These are phyloP conservation scores for Lissonota sp. DNA, from an alignment of 2,888 invertebrate genomes.

Conservation along the genomic window DNA sequence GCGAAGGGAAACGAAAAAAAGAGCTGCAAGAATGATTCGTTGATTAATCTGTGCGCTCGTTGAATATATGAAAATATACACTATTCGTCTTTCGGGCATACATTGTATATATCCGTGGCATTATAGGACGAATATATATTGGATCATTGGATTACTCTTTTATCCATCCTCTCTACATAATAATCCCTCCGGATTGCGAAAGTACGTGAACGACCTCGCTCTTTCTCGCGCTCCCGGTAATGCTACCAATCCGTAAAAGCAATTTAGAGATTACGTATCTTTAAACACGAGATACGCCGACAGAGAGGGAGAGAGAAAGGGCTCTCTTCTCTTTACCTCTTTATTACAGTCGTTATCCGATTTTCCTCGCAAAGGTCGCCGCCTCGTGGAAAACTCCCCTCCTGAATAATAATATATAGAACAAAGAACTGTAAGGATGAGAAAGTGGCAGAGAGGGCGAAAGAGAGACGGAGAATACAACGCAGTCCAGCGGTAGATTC, in stretches of 20 bases:
- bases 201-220: slow-evolving; percentile 9
- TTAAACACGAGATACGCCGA: slow-evolving; percentile 46
- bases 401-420: slow-evolving; percentile 41
- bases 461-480: slow-evolving; percentile 51
- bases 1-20: too few species aligned
- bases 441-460: slow-evolving; percentile 26
- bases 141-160: slow-evolving; percentile 58
- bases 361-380: slow-evolving; percentile 61
- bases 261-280: slow-evolving; percentile 66
- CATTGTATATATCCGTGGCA: background rate
- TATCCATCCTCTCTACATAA: slow-evolving; percentile 28
- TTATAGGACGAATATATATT: slow-evolving; percentile 20
- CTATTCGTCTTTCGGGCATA: slow-evolving; percentile 11
- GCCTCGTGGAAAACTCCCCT: slow-evolving; percentile 34
- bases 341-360: slow-evolving; percentile 65
- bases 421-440: slow-evolving; percentile 27
- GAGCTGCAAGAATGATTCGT: too few species aligned
- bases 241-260: slow-evolving; percentile 58
- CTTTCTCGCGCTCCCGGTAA: slow-evolving; percentile 38
- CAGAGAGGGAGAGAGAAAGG: slow-evolving; percentile 16
- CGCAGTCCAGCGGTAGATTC: slow-evolving; percentile 43
- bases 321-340: slow-evolving; percentile 61
- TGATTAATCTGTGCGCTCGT: too few species aligned
- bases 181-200: slow-evolving; percentile 40
- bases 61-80: background rate